These are phyloP conservation scores for Drosophila ustulata DNA, from an alignment of 2,888 invertebrate genomes.

Conservation along the genomic window DNA sequence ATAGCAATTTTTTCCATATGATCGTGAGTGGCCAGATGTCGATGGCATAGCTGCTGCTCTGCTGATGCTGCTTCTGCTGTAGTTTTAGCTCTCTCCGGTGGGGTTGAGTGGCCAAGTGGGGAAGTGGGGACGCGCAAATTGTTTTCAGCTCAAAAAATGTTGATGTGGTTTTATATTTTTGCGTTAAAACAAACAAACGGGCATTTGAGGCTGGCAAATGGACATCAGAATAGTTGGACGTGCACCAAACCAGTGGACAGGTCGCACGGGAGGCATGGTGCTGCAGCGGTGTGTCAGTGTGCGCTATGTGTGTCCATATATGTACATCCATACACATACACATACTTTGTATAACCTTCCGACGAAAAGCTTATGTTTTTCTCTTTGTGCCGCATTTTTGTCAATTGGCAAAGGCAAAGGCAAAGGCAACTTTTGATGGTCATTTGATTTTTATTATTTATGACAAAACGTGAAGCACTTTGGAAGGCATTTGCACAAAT, in stretches of 20 bases:
- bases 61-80: not conserved
- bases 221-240: constrained; percentile 68
- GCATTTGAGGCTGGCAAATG: constrained; percentile 75
- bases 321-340: too few relatives aligned
- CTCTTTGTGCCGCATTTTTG: constrained; percentile 56
- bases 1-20: constrained; percentile 82
- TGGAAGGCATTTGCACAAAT: constrained; percentile 36
- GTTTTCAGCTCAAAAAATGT: constrained; percentile 68
- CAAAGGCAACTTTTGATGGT: constrained; percentile 63
- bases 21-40: constrained; percentile 73
- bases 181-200: constrained; percentile 74
- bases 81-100: constrained; percentile 38
- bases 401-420: constrained; percentile 60
- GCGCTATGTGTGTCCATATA: constrained; percentile 17
- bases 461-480: constrained; percentile 54
- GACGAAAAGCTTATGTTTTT: constrained; percentile 39
- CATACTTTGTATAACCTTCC: constrained; percentile 61
- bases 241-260: constrained; percentile 58
- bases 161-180: constrained; percentile 79
- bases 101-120: not conserved
- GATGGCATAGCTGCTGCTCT: constrained; percentile 34
- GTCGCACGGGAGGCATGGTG: constrained; percentile 29
- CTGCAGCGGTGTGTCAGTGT: constrained; percentile 15
- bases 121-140: constrained; percentile 49
- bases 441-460: constrained; percentile 75